phyloP scores from a whole-genome alignment of 2,113 vertebrate species.

The Serilophus lunatus region DNA sequence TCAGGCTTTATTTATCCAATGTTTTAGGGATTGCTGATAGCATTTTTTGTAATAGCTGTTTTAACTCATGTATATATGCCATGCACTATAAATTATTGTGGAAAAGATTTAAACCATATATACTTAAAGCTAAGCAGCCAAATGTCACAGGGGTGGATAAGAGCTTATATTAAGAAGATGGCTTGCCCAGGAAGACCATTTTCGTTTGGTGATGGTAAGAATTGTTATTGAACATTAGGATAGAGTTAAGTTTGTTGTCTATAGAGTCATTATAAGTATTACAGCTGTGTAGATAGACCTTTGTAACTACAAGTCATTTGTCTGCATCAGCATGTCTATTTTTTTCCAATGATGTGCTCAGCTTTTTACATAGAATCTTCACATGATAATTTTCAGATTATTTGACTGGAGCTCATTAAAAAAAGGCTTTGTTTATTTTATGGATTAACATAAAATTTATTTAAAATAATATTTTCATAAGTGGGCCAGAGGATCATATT shows the following conservation, averaged over 20 bases:
- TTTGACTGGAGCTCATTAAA: constrained; percentile 40
- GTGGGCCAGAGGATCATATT: neutral
- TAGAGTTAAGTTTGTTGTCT: neutral
- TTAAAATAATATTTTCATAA: constrained; percentile 43
- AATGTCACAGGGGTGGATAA: neutral
- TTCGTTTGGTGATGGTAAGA: neutral
- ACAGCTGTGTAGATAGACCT: neutral
- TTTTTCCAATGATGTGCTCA: neutral
- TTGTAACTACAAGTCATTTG: neutral
- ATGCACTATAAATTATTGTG: neutral
- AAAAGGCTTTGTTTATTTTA: constrained; percentile 50
- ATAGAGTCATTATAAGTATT: neutral
- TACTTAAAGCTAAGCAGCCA: neutral
- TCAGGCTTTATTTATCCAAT: neutral
- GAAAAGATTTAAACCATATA: neutral
- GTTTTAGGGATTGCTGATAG: neutral
- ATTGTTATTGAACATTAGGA: neutral
- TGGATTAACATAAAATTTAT: constrained; percentile 51
- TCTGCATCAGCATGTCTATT: neutral
- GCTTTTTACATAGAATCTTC: constrained; percentile 30
- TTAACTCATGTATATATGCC: neutral
- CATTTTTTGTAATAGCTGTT: neutral
- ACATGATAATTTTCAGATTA: constrained; percentile 51
- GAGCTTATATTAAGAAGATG: neutral
- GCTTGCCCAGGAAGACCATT: neutral